Evolutionary conservation across 23 tunicate species (phyloP).

Genomic region (Ciona savignyi): DNA sequence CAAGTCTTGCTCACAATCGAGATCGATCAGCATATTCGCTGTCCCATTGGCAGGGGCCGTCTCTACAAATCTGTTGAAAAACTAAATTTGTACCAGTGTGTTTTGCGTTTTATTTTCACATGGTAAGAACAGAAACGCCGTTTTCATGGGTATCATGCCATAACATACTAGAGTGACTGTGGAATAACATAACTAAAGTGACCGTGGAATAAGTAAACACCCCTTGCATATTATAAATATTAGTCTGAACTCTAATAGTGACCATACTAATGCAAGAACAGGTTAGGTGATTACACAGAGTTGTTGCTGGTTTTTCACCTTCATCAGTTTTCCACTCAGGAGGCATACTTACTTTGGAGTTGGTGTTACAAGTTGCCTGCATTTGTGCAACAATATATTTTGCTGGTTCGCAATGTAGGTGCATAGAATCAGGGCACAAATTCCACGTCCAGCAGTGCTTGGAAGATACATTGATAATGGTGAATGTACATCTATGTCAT

Average conservation of each 20-base stretch:
- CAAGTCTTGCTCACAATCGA: conserved; percentile 32
- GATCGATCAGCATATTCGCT: conserved; percentile 21
- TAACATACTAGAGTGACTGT: no score
- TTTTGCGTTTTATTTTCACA: no score
- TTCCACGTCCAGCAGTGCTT: conserved; percentile 57
- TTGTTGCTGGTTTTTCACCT: no score
- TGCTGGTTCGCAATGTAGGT: conserved; percentile 52
- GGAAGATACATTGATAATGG: conserved; percentile 79
- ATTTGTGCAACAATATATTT: conserved; percentile 33
- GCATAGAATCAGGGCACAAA: conserved; percentile 50
- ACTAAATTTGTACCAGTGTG: not conserved
- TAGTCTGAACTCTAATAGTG: no score
- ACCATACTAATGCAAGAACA: no score
- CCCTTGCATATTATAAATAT: no score
- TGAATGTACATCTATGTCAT: conserved; percentile 23
- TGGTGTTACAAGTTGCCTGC: conserved; percentile 24
- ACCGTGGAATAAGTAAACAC: no score
- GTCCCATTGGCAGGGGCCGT: conserved; percentile 13
- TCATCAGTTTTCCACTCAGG: no score
- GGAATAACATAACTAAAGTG: no score
- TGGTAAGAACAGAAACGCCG: no score
- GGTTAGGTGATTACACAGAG: no score
- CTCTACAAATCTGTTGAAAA: conserved; percentile 12
- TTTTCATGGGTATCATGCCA: no score
- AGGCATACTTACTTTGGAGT: conserved; percentile 32